phyloP scores from a whole-genome alignment of 2,888 invertebrate species.

The Meliscaeva auricollis region DNA sequence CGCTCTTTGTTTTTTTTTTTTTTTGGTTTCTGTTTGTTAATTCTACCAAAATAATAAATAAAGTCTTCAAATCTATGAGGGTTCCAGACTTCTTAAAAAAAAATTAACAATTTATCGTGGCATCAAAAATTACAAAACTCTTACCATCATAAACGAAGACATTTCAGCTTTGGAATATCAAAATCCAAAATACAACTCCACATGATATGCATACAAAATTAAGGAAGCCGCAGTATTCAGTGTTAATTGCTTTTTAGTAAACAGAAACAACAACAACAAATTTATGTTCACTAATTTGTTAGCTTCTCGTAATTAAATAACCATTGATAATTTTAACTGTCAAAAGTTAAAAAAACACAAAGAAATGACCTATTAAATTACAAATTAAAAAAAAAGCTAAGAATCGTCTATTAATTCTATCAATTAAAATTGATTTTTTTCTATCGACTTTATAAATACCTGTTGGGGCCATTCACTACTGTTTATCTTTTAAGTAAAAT shows the following conservation, averaged over 20 bases:
- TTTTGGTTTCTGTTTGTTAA: constrained; percentile 11
- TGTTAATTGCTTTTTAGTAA: constrained; percentile 23
- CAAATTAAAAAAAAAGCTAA: neutral
- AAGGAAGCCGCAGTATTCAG: constrained; percentile 27
- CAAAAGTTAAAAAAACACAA: neutral
- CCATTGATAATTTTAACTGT: constrained; percentile 10
- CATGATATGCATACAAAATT: constrained; percentile 31
- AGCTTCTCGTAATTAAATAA: constrained; percentile 29
- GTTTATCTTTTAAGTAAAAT: constrained; percentile 6
- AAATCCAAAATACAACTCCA: constrained; percentile 22
- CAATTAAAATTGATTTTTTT: constrained; percentile 57
- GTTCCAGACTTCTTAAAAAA: neutral
- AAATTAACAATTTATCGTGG: constrained; percentile 32
- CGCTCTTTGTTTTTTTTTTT: constrained; percentile 15
- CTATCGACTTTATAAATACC: neutral
- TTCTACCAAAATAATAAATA: constrained; percentile 26
- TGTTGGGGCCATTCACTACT: constrained; percentile 33
- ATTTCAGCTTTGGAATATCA: constrained; percentile 28
- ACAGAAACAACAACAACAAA: neutral
- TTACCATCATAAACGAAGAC: neutral
- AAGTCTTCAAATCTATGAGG: constrained; percentile 10
- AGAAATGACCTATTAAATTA: constrained; percentile 27
- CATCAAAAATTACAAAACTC: constrained; percentile 30
- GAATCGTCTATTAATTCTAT: constrained; percentile 49
- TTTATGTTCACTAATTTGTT: constrained; percentile 34